phyloP scores from a whole-genome alignment of 2,113 vertebrate genomes.

The Grus americana region DNA sequence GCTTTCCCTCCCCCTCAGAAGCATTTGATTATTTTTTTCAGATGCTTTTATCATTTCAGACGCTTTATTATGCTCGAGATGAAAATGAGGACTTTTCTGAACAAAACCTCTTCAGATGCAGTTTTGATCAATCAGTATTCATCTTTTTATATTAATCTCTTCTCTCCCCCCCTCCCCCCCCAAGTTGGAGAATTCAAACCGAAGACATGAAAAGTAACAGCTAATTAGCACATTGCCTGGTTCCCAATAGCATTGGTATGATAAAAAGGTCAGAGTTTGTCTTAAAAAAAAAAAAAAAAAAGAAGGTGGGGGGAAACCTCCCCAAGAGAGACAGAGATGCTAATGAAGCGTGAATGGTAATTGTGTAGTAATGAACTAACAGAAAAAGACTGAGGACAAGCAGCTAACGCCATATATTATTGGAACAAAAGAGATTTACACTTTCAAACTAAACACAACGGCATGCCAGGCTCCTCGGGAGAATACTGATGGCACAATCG shows the following conservation, averaged over 20 bases:
- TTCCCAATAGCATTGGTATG: slow-evolving; percentile 89
- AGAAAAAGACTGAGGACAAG: slow-evolving; percentile 96
- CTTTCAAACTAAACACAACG: slow-evolving; percentile 98
- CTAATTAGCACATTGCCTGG: slow-evolving; percentile 95
- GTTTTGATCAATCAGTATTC: slow-evolving; percentile 73
- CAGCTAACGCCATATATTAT: slow-evolving; percentile 98
- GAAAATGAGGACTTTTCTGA: slow-evolving; percentile 61
- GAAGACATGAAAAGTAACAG: slow-evolving; percentile 91
- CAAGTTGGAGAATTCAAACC: slow-evolving; percentile 71
- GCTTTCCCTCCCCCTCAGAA: slow-evolving; percentile 9
- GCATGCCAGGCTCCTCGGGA: slow-evolving; percentile 87
- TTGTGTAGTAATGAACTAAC: slow-evolving; percentile 99
- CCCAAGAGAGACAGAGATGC: slow-evolving; percentile 89
- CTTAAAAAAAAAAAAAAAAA: slow-evolving; percentile 68
- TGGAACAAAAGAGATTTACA: slow-evolving; percentile 97
- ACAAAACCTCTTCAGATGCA: slow-evolving; percentile 54
- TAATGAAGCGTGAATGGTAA: slow-evolving; percentile 98
- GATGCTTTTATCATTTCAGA: slow-evolving; percentile 10
- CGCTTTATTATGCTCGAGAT: slow-evolving; percentile 46
- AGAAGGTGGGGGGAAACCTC: not conserved
- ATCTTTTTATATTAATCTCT: slow-evolving; percentile 78
- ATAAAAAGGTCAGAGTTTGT: slow-evolving; percentile 85
- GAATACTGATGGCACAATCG: slow-evolving; percentile 90
- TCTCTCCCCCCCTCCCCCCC: not conserved
- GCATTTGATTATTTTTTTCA: slow-evolving; percentile 1